These are phyloP conservation scores for Dastarcus helophoroides DNA, from an alignment of 2,888 invertebrate species.

Conservation along the genomic window DNA sequence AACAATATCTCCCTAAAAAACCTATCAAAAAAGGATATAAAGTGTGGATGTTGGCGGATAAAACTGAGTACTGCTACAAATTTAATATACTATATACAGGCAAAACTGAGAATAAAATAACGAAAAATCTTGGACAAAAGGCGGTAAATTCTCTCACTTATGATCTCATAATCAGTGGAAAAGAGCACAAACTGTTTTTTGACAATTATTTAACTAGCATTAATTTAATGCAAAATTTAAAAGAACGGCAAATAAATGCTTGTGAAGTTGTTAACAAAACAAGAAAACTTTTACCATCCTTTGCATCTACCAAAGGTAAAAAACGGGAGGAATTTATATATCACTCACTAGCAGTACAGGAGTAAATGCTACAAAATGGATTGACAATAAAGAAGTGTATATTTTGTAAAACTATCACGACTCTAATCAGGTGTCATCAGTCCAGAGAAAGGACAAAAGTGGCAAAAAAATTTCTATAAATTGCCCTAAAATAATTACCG, in stretches of 20 bases:
- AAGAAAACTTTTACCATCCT: slow-evolving; percentile 10
- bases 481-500: slow-evolving; percentile 7
- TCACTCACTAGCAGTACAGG: too few species aligned
- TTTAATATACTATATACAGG: slow-evolving; percentile 24
- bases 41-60: slow-evolving; percentile 16
- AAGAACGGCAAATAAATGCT: slow-evolving; percentile 10
- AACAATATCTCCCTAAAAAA: slow-evolving; percentile 26
- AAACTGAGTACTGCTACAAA: slow-evolving; percentile 14
- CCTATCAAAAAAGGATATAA: slow-evolving; percentile 26
- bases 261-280: slow-evolving; percentile 11
- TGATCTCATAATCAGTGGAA: slow-evolving; percentile 11
- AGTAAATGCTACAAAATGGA: slow-evolving; percentile 22
- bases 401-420: slow-evolving; percentile 18
- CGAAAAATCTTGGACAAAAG: slow-evolving; percentile 15
- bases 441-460: slow-evolving; percentile 12
- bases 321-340: too few species aligned
- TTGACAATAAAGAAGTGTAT: slow-evolving; percentile 18
- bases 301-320: too few species aligned
- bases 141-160: slow-evolving; percentile 18
- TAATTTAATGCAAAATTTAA: slow-evolving; percentile 11
- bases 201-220: slow-evolving; percentile 23
- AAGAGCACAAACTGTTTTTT: slow-evolving; percentile 16
- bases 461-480: slow-evolving; percentile 5
- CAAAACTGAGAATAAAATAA: slow-evolving; percentile 16
- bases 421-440: too few species aligned